Evolutionary conservation across 2,113 vertebrate species (phyloP), one percentile per base, ranked within the genome.

Genomic region (Hippocampus barbouri): DNA sequence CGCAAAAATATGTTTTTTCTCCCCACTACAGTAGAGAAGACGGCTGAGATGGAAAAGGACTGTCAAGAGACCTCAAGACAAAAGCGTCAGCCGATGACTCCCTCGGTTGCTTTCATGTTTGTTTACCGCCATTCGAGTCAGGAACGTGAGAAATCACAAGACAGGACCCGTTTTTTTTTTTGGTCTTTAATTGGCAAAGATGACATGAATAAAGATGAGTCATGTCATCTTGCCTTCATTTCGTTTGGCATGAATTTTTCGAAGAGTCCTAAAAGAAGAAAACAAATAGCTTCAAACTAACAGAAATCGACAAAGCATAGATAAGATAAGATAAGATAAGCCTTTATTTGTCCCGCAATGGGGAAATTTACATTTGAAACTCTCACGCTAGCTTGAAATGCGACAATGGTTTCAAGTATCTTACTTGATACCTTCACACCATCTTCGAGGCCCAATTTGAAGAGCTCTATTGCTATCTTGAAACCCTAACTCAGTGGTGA

Each of bases 41-140:
- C 30, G 59, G 27, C 27, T 61, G 27, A 34, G 34, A 61, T 12
- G 23, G 23, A 59, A 27, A 59, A 61, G 27, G 15, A 61, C 25
- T 61, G 14, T 20, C 59, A 30, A 30, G 59, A 61, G 59, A 61
- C 15, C 15, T 34, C 27, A 30, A 30, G 59, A 61, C 59, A 61
- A 60, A 6, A 60, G 59, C 3, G 27, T 34, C 27, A 16, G 59
- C 59, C 30, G 59, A 61, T 61, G 15, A 18, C 43, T 51, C 45
- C 73, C 20, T 1, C 21, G 14, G 59, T 47, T 9, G 40, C 27
- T 65, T 73, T 20, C 69, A 30, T 70, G 51, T 78, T 70, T 51
- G 62, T 73, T 23, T 65, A 21, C 61, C 1, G 34, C 69, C 69
- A 67, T 75, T 75, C 45, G 60, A 80, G 25, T 64, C 59, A 69